Evolutionary conservation across 2,113 vertebrate genomes (phyloP), one percentile per base, ranked within the genome.

Genomic region (Sceloporus tristichus): DNA sequence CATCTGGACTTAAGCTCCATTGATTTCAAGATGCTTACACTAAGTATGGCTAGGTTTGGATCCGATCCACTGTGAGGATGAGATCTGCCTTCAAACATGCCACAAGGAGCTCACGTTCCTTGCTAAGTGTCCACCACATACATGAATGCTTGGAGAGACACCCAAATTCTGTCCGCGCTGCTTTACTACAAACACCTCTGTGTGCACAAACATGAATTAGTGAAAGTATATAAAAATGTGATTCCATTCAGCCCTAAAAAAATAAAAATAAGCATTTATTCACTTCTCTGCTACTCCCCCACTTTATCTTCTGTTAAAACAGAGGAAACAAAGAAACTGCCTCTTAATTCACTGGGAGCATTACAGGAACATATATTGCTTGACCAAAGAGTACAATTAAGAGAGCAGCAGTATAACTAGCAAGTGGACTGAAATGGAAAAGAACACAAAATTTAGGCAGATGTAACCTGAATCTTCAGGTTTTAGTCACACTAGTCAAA

Each of bases 351-450:
- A 38, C 3, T 27, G 11, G 38, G 13, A 3, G 25, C 66, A 54
- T 2, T 76, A 23, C 23, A 42, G 14, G 25, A 76, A 77, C 21
- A 76, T 53, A 79, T 16, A 59, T 65, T 79, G 23, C 34, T 27
- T 65, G 25, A 14, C 73, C 76, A n/a, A 62, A 76, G 27, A 42
- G 10, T 68, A 85, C 59, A 62, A 42, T 13, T 65, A 86, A 81
- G 85, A 77, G 75, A 88, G 82, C 71, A 88, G 78, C 82, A 91
- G 87, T 23, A 78, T 91, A 73, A 81, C 81, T 87, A 86, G 59
- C 14, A 89, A 81, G 21, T 21, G 70, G 79, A 88, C 68, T 88
- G 23, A 27, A 54, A 27, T 71, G 34, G 5, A 71, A 48, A 1
- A 66, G 81, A 85, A 87, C 82, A 94, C 74, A 91, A 84, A 76